These are phyloP conservation scores for Scomber colias DNA, from an alignment of 2,113 vertebrate genomes.

Conservation along the genomic window DNA sequence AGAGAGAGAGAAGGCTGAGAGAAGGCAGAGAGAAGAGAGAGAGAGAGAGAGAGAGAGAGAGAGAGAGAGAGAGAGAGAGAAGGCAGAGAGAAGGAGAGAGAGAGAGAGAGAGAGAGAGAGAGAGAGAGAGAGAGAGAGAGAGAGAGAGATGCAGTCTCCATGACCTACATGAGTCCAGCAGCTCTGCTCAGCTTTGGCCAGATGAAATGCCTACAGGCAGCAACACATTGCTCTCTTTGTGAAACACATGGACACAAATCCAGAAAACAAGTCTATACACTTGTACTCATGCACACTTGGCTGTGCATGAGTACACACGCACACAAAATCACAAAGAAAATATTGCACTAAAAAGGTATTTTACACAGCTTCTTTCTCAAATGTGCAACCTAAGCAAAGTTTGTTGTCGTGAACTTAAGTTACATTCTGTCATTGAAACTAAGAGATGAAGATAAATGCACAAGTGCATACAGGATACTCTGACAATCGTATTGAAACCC, in stretches of 20 bases:
- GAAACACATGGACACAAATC: constrained; percentile 25
- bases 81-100: constrained; percentile 12
- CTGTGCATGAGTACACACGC: not conserved
- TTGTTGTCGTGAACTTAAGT: not conserved
- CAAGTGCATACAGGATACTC: not conserved
- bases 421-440: not conserved
- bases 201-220: constrained; percentile 71
- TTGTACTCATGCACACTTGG: constrained; percentile 18
- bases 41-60: constrained; percentile 11
- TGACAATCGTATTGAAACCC: not conserved
- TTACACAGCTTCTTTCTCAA: not conserved
- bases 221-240: constrained; percentile 70
- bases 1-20: constrained; percentile 40
- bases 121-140: constrained; percentile 18
- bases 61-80: constrained; percentile 46
- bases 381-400: not conserved
- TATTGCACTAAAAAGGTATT: not conserved
- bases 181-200: constrained; percentile 72
- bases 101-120: constrained; percentile 8
- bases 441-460: not conserved
- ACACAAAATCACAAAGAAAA: not conserved
- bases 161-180: constrained; percentile 87
- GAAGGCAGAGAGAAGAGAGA: not conserved
- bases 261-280: constrained; percentile 7
- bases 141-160: constrained; percentile 74